Evolutionary conservation across 2,888 invertebrate genomes (phyloP), one percentile per base, ranked within the genome.

Genomic region (Sabatieria punctata): DNA sequence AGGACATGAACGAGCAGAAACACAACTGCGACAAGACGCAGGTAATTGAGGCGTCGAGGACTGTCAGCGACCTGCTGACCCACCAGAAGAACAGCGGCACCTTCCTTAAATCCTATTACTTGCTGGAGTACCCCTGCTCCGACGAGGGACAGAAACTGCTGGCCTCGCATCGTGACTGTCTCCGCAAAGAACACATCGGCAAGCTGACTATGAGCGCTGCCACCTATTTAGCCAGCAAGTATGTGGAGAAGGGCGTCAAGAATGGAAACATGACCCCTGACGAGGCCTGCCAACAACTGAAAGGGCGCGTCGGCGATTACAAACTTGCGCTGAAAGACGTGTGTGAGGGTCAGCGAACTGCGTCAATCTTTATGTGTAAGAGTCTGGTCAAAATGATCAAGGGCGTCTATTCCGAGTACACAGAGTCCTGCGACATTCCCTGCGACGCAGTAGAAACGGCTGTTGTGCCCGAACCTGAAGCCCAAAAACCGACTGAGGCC

Each of bases 101-200:
- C 22, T 45, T 45, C 21, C 22, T 45, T 13, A 45, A 45, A 24
- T 38, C 37, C n/a, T 45, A 38, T 25, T 45, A 27, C 26, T 35
- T 27, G 36, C 24, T 36, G n/a, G 4, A 38, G 11, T 45, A 27
- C 38, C 18, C 45, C 3, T 45, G 45, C 19, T n/a, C 24, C 3
- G 23, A 35, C 25, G 13, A 21, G n/a, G 45, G 45, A 4, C 45
- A 38, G 18, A 30, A 3, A 4, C 11, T 45, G 11, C 18, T 42
- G 15, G 15, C 13, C 18, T 6, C 4, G 15, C 2, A 8, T 3
- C 45, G 38, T 24, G 38, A 38, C 4, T 45, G 45, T 24, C 26
- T 45, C 11, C 13, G 4, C 4, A 3, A n/a, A 15, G 24, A 23
- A 23, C 36, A 21, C 15, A 37, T 45, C 19, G 36, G 45, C 13